phyloP scores from a whole-genome alignment of 1,140 invertebrate genomes.

The Arion vulgaris region DNA sequence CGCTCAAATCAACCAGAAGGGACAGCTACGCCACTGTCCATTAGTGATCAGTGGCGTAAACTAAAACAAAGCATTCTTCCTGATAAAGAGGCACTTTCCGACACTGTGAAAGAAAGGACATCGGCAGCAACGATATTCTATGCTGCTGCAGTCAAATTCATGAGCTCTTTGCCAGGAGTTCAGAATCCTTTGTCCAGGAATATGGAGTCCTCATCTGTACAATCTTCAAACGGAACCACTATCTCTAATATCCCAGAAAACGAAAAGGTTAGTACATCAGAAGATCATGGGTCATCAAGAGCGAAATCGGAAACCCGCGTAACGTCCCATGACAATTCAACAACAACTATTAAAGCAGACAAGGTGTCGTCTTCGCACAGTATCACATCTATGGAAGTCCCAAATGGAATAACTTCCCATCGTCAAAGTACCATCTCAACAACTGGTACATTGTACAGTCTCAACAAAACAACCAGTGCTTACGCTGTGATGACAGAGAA shows the following conservation, averaged over 20 bases:
- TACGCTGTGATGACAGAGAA: not conserved
- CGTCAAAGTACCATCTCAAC: not conserved
- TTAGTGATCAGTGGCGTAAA: slow-evolving; percentile 27
- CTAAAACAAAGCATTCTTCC: slow-evolving; percentile 12
- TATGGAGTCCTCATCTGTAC: not conserved
- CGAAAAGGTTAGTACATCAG: not conserved
- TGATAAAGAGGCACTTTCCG: not conserved
- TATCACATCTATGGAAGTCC: not conserved
- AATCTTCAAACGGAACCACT: not conserved
- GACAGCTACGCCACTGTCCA: not conserved
- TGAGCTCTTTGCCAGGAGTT: slow-evolving; percentile 17
- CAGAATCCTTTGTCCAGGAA: not conserved
- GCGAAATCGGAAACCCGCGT: not conserved
- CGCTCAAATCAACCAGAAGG: not conserved
- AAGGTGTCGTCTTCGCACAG: not conserved
- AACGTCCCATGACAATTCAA: not conserved
- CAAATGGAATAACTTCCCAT: not conserved
- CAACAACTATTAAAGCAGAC: not conserved
- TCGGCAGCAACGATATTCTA: slow-evolving; percentile 4
- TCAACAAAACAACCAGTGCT: not conserved
- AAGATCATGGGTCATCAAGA: not conserved
- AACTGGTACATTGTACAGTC: not conserved
- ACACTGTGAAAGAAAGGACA: not conserved
- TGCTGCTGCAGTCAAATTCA: slow-evolving; percentile 25
- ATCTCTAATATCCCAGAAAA: not conserved